Base-by-base conservation (phyloP, 2,888 invertebrate species). In the Ernsta delagoae region DNA sequence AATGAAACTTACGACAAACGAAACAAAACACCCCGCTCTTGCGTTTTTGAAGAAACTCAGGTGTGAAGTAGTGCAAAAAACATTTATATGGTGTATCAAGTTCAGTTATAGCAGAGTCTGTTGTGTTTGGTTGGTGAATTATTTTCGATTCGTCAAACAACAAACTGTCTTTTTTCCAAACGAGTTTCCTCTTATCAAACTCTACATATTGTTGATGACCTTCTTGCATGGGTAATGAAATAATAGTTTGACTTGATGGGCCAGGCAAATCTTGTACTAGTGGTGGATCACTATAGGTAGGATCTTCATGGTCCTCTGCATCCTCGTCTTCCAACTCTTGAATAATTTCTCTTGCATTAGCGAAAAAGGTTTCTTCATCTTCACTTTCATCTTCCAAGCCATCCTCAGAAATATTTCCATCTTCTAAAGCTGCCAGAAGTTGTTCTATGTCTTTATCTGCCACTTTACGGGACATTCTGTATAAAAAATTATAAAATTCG, bases 321-420 rank as follows among this genome's bases (percentile, higher is more conserved):
- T 73, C 72, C 69, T 74, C 72, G 65, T 71, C 71, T 41, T 68
- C 75, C 59, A 70, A 66, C 7, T 71, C 70, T 70, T 48, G 70
- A 69, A 74, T 70, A 43, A 74, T 73, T 72, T 73, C 74, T 72
- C 70, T 72, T 71, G 70, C 70, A 71, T 73, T 70, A 53, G 45
- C 70, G 24, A 66, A 71, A 74, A 76, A 74, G 63, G 62, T 65
- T 72, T 75, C 75, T 70, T 74, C 70, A 73, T 73, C 69, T 68
- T 73, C 72, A 72, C 64, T 71, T n/a, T 73, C 72, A 71, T 72
- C 73, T 72, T 76, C 75, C 72, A 74, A 71, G 64, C 72, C 74
- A 73, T 75, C 74, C 64, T 73, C 74, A 71, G 73, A 72, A 68
- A 75, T 71, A 71, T 72, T 71, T 72, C 75, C 75, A 75, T 75